Evolutionary conservation across 2,113 vertebrate species (phyloP).

Genomic region (Anhinga rufa): DNA sequence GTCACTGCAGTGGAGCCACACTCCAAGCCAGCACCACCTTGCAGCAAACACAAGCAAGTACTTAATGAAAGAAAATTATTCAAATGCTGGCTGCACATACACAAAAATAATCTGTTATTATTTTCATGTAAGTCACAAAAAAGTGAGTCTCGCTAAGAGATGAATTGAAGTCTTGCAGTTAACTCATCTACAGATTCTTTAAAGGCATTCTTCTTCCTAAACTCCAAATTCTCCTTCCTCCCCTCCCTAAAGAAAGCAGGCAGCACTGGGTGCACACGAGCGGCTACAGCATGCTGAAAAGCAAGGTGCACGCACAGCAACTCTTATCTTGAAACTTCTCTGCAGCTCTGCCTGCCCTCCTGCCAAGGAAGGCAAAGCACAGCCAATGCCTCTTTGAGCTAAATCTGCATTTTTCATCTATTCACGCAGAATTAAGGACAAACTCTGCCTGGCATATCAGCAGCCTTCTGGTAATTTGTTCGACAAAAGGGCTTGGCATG

Average conservation of each 20-base stretch:
- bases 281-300: not conserved
- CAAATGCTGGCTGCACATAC: not conserved
- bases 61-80: not conserved
- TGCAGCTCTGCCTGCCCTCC: not conserved
- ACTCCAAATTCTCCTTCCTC: not conserved
- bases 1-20: conserved; percentile 1
- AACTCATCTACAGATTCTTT: not conserved
- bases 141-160: not conserved
- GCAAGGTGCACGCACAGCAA: not conserved
- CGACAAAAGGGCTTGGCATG: conserved; percentile 8
- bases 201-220: not conserved
- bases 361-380: not conserved
- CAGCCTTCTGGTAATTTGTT: conserved; percentile 10
- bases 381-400: not conserved
- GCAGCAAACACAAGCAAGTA: not conserved
- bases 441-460: not conserved
- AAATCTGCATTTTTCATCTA: not conserved
- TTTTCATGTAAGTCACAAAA: not conserved
- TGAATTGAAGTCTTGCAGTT: not conserved
- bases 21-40: conserved; percentile 40
- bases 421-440: not conserved
- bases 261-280: not conserved
- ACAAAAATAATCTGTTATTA: not conserved
- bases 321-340: not conserved
- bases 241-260: not conserved